Evolutionary conservation across 1,140 invertebrate genomes (phyloP).

Genomic region (Cydia amplana): DNA sequence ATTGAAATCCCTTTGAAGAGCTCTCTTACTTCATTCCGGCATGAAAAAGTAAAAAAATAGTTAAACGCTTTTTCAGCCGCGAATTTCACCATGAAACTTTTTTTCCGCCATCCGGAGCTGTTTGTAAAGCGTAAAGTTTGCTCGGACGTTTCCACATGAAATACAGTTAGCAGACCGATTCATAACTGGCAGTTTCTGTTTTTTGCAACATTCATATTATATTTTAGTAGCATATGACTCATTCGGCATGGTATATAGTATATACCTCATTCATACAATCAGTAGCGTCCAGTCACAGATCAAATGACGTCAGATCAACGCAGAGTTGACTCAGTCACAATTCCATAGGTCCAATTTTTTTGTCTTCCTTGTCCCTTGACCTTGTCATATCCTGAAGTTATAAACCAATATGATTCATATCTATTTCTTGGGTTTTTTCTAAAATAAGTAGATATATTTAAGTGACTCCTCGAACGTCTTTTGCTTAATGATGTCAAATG

Average conservation of each 20-base stretch:
- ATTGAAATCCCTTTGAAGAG: neutral
- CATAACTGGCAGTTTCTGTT: neutral
- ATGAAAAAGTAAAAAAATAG: neutral
- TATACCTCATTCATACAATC: slow-evolving; percentile 12
- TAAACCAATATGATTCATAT: neutral
- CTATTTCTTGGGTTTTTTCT: neutral
- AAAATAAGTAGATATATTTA: too few relatives aligned
- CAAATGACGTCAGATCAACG: slow-evolving; percentile 20
- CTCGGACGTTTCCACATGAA: slow-evolving; percentile 1
- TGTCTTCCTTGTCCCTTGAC: neutral
- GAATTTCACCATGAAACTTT: slow-evolving; percentile 11
- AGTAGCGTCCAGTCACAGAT: slow-evolving; percentile 14
- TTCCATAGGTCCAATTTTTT: neutral
- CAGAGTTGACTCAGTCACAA: slow-evolving; percentile 10
- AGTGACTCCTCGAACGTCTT: neutral
- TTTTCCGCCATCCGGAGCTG: neutral
- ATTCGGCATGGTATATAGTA: neutral
- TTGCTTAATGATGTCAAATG: neutral
- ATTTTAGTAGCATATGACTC: slow-evolving; percentile 7
- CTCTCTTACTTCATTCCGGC: neutral
- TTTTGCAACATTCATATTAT: neutral
- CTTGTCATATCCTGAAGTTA: neutral
- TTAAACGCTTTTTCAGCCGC: slow-evolving; percentile 7
- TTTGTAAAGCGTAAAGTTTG: neutral
- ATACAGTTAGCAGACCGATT: slow-evolving; percentile 7